Evolutionary conservation across 2,888 invertebrate species (phyloP).

Genomic region (Hedychridium roseum): DNA sequence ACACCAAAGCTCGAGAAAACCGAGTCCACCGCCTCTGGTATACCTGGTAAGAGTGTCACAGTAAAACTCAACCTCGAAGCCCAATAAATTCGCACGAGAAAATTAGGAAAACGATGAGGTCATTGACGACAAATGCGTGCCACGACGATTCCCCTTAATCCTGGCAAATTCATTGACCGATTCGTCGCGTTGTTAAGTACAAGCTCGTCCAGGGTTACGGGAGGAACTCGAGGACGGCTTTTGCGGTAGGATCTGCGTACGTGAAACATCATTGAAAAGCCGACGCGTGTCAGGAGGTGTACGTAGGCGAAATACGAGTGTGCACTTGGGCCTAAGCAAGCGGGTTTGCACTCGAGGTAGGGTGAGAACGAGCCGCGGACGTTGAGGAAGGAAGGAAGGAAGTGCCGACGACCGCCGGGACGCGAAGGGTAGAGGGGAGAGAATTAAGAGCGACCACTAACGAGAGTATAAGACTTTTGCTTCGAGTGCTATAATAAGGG

Average conservation of each 20-base stretch:
- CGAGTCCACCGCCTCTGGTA: slow-evolving; percentile 37
- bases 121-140: too few relatives aligned
- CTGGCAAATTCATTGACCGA: too few relatives aligned
- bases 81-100: too few relatives aligned
- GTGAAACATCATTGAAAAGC: neutral
- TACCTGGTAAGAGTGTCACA: slow-evolving; percentile 33
- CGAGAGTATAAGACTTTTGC: slow-evolving; percentile 50
- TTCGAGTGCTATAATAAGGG: slow-evolving; percentile 53
- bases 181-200: too few relatives aligned
- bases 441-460: slow-evolving; percentile 47
- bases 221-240: too few relatives aligned
- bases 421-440: slow-evolving; percentile 1
- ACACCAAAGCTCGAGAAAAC: slow-evolving; percentile 44
- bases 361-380: slow-evolving; percentile 30
- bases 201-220: too few relatives aligned
- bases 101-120: too few relatives aligned
- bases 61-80: too few relatives aligned
- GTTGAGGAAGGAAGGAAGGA: neutral
- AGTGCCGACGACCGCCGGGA: neutral
- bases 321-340: slow-evolving; percentile 19
- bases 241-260: neutral
- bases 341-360: slow-evolving; percentile 27
- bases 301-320: slow-evolving; percentile 10
- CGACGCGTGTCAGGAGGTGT: too few relatives aligned
- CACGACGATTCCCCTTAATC: too few relatives aligned